These are phyloP conservation scores for Cephus spinipes DNA, from an alignment of 2,888 invertebrate species.

Conservation along the genomic window DNA sequence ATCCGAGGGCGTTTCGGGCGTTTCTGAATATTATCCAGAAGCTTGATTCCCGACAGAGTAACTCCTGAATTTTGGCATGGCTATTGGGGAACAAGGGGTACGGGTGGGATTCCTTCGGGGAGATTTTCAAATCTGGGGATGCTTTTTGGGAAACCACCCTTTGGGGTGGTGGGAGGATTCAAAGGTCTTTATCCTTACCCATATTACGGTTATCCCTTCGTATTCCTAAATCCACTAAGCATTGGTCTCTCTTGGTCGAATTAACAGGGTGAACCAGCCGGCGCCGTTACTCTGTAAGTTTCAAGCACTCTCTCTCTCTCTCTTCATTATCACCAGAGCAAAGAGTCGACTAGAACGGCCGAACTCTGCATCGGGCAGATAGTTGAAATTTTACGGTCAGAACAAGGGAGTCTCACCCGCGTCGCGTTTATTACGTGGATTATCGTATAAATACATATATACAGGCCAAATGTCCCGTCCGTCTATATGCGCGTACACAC, in stretches of 20 bases:
- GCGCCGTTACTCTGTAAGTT: too few relatives aligned
- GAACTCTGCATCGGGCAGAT: background rate
- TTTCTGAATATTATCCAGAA: too few relatives aligned
- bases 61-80: constrained; percentile 29
- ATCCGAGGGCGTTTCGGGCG: too few relatives aligned
- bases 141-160: too few relatives aligned
- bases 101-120: background rate
- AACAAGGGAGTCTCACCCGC: background rate
- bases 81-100: constrained; percentile 23
- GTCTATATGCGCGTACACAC: background rate
- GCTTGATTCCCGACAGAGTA: background rate
- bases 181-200: constrained; percentile 26
- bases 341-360: background rate
- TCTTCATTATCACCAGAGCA: background rate
- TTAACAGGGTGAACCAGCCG: background rate
- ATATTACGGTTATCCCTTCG: background rate
- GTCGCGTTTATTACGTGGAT: background rate
- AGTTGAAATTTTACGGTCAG: background rate
- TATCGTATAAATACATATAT: background rate
- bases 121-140: too few relatives aligned
- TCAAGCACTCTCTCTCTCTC: too few relatives aligned
- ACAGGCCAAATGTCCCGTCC: background rate
- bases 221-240: background rate
- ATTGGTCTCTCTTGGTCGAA: background rate
- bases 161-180: background rate